These are phyloP conservation scores for Wasmannia auropunctata DNA, from an alignment of 1,140 invertebrate genomes.

Conservation along the genomic window DNA sequence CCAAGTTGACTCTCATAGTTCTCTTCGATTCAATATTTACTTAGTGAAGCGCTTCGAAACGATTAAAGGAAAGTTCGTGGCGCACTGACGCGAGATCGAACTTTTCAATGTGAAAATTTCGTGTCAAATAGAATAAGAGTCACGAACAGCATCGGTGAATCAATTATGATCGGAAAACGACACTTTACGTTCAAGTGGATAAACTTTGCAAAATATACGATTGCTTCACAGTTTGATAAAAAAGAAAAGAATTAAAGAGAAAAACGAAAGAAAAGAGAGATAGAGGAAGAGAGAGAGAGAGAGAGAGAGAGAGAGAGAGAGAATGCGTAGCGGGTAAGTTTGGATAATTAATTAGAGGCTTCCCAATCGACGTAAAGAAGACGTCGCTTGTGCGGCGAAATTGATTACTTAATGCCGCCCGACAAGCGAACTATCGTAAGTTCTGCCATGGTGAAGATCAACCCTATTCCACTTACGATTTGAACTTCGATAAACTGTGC, in stretches of 20 bases:
- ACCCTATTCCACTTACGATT: conserved; percentile 59
- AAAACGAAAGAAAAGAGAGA: background rate
- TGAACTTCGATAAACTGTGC: conserved; percentile 67
- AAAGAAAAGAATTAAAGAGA: background rate
- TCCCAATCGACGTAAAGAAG: conserved; percentile 60
- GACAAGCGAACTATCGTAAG: conserved; percentile 60
- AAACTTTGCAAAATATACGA: conserved; percentile 26
- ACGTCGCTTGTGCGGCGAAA: conserved; percentile 57
- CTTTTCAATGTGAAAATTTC: conserved; percentile 18
- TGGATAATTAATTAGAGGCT: conserved; percentile 50
- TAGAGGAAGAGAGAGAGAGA: background rate
- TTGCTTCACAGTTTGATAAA: background rate
- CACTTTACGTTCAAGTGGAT: background rate
- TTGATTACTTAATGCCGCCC: conserved; percentile 70
- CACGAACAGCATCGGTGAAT: conserved; percentile 12
- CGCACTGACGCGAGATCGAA: background rate
- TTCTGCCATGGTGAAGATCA: conserved; percentile 45
- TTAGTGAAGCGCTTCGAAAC: conserved; percentile 1
- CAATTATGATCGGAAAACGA: conserved; percentile 38
- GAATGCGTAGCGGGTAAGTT: conserved; percentile 18
- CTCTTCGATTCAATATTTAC: conserved; percentile 24
- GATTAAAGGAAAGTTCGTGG: conserved; percentile 32
- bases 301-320: background rate
- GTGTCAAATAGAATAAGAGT: conserved; percentile 14
- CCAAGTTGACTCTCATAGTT: conserved; percentile 3